A percentile compares a stretch with the other conserved stretches of the same genome.
Conservation (phyloP, 2,888 invertebrate genomes). For the Ormyrus nitidulus region DNA sequence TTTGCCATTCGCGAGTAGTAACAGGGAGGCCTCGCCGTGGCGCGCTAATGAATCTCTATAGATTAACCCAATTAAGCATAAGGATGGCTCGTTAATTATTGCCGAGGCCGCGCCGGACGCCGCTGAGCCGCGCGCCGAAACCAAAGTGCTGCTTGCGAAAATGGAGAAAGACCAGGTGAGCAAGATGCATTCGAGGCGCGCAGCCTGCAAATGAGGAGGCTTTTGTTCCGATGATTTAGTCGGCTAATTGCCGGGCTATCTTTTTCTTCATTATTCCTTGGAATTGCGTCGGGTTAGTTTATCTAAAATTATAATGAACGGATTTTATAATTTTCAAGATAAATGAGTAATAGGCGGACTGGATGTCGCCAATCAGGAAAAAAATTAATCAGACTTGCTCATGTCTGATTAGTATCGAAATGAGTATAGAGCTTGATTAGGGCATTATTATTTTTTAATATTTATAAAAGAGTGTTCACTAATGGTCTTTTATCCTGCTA, state of each 20-base stretch:
- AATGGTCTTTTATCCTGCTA: too few species aligned
- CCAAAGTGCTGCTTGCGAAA: not conserved
- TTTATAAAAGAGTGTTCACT: too few species aligned
- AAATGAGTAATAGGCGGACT: too few species aligned
- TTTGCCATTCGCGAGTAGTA: slow-evolving; percentile 61
- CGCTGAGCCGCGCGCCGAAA: not conserved
- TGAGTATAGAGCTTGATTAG: too few species aligned
- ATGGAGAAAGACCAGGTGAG: slow-evolving; percentile 1
- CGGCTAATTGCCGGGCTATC: slow-evolving; percentile 12
- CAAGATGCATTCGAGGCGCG: slow-evolving; percentile 23
- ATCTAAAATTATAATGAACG: not conserved
- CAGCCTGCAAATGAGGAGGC: slow-evolving; percentile 12
- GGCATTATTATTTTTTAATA: too few species aligned
- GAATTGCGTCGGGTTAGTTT: too few species aligned
- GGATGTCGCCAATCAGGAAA: too few species aligned
- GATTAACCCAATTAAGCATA: slow-evolving; percentile 69
- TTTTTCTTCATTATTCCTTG: not conserved
- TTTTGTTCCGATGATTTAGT: not conserved
- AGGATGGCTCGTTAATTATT: slow-evolving; percentile 67
- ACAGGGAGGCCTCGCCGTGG: slow-evolving; percentile 38
- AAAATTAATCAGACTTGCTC: too few species aligned
- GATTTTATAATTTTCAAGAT: too few species aligned
- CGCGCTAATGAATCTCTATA: slow-evolving; percentile 68
- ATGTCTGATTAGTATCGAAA: too few species aligned
- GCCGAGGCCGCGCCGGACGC: slow-evolving; percentile 40